These are phyloP conservation scores for Solenopsis fugax DNA, from an alignment of 1,140 invertebrate genomes.

Conservation along the genomic window DNA sequence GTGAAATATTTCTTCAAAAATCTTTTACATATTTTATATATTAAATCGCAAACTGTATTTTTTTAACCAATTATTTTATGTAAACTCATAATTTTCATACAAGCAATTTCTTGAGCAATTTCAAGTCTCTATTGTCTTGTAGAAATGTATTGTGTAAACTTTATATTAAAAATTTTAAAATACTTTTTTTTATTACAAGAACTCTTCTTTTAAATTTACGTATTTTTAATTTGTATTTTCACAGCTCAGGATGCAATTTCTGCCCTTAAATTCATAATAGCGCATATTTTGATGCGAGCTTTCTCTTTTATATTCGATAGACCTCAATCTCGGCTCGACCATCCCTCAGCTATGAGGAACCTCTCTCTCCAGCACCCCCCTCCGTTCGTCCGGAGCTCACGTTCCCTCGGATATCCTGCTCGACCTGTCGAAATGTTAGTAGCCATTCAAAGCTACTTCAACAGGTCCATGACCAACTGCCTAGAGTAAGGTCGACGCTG, in stretches of 20 bases:
- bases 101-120: neutral
- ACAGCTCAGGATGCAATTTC: neutral
- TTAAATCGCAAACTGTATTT: neutral
- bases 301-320: slow-evolving; percentile 24
- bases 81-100: neutral
- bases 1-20: neutral
- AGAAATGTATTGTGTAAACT: neutral
- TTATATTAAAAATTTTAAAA: neutral
- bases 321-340: slow-evolving; percentile 27
- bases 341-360: slow-evolving; percentile 40
- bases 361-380: slow-evolving; percentile 63
- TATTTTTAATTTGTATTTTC: slow-evolving; percentile 10
- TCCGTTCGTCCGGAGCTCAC: slow-evolving; percentile 64
- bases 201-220: neutral
- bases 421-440: neutral
- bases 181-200: neutral
- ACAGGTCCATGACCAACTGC: slow-evolving; percentile 52
- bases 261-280: neutral
- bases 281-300: neutral
- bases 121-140: neutral
- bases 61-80: neutral
- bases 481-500: slow-evolving; percentile 85
- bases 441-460: neutral
- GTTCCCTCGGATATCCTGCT: slow-evolving; percentile 42
- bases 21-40: neutral